phyloP scores from a whole-genome alignment of 2,113 vertebrate genomes.

The Eidolon helvum region DNA sequence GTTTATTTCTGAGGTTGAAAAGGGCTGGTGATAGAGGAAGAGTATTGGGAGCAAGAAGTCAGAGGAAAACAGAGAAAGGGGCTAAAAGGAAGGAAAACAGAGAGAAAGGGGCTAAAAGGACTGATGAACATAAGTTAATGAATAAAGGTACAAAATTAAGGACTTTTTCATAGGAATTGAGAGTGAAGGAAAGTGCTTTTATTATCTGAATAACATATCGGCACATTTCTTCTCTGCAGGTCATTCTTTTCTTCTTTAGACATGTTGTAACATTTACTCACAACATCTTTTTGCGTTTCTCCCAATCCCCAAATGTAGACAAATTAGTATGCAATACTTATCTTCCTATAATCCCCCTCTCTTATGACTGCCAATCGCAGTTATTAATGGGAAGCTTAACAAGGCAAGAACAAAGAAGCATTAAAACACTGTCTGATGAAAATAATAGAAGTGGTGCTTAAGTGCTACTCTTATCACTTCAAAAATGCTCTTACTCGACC shows the following conservation, averaged over 20 bases:
- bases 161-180: background rate
- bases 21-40: background rate
- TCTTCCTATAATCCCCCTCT: background rate
- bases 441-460: slow-evolving; percentile 11
- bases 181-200: background rate
- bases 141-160: background rate
- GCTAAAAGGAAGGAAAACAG: background rate
- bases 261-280: slow-evolving; percentile 23
- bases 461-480: background rate
- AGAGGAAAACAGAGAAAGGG: background rate
- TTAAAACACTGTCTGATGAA: slow-evolving; percentile 36
- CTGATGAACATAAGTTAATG: too few relatives aligned
- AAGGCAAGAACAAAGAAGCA: slow-evolving; percentile 48
- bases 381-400: slow-evolving; percentile 24
- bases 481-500: background rate
- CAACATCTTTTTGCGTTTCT: background rate
- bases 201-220: background rate
- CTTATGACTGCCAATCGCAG: slow-evolving; percentile 31
- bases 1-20: background rate
- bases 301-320: background rate
- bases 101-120: background rate
- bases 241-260: background rate
- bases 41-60: background rate
- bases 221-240: background rate
- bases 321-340: background rate